Percentiles rank a stretch among this genome's conserved stretches.
phyloP scores from a whole-genome alignment of 2,113 vertebrate genomes.

The Halcyon malimbica region DNA sequence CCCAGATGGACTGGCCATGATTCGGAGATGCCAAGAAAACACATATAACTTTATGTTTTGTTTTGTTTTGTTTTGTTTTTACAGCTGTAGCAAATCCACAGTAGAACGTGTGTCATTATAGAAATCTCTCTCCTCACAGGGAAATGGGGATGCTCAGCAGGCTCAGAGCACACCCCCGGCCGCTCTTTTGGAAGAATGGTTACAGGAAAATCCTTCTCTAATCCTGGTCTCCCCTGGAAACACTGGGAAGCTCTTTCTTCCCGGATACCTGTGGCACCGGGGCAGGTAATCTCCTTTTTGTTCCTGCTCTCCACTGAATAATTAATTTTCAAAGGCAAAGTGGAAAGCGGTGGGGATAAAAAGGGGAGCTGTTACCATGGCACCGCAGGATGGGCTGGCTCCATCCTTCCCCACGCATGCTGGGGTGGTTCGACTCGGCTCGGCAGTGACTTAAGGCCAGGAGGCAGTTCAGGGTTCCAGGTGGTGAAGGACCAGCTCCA shows the following conservation, averaged over 20 bases:
- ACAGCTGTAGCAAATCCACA: background rate
- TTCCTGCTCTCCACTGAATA: background rate
- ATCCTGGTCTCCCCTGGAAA: background rate
- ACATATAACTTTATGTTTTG: background rate
- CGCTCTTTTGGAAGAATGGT: accelerated
- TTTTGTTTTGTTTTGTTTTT: background rate
- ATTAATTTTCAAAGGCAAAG: background rate
- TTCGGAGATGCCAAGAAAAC: accelerated
- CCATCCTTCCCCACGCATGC: background rate
- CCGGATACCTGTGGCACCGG: background rate
- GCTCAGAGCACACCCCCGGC: background rate
- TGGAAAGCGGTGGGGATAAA: background rate
- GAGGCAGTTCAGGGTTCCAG: background rate
- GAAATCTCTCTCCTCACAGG: accelerated
- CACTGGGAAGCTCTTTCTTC: background rate
- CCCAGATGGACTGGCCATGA: accelerated
- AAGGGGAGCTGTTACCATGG: constrained; percentile 13
- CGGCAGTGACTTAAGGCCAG: background rate
- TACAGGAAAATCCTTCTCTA: background rate
- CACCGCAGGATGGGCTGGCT: background rate
- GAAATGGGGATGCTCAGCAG: background rate
- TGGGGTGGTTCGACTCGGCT: background rate
- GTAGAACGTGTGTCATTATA: accelerated
- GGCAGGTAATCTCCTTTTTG: background rate
- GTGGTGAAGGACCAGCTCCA: background rate